Evolutionary conservation across 1,140 invertebrate genomes (phyloP).

Genomic region (Drosophila simulans): DNA sequence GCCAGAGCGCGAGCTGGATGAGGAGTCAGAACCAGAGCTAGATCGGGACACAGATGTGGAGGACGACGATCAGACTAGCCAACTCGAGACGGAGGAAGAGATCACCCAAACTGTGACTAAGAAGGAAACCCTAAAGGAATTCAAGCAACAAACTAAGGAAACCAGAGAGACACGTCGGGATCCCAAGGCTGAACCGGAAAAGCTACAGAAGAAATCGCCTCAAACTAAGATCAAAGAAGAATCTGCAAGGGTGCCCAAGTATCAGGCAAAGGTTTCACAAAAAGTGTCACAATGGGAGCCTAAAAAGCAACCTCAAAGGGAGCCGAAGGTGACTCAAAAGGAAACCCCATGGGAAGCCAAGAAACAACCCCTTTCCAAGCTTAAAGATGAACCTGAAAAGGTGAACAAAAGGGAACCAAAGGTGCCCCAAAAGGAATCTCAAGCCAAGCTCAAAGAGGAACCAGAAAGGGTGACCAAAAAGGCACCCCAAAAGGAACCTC

Average conservation of each 20-base stretch:
- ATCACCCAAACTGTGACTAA: background rate
- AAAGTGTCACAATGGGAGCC: slow-evolving; percentile 17
- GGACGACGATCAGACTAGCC: background rate
- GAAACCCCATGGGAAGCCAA: slow-evolving; percentile 4
- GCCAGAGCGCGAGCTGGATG: slow-evolving; percentile 37
- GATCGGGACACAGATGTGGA: slow-evolving; percentile 50
- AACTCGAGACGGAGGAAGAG: slow-evolving; percentile 21
- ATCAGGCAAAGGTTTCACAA: slow-evolving; percentile 7
- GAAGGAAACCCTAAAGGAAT: slow-evolving; percentile 10
- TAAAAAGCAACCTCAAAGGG: slow-evolving; percentile 15
- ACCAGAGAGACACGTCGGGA: slow-evolving; percentile 13
- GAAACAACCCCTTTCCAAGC: slow-evolving; percentile 1
- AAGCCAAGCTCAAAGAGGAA: slow-evolving; percentile 6
- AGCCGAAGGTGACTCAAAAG: background rate
- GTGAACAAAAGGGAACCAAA: slow-evolving; percentile 1
- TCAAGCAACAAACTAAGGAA: slow-evolving; percentile 11
- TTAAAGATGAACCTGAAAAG: slow-evolving; percentile 13
- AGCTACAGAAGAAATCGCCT: background rate
- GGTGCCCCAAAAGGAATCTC: background rate
- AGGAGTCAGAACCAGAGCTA: slow-evolving; percentile 51
- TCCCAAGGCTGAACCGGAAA: slow-evolving; percentile 15
- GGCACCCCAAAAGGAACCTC: background rate
- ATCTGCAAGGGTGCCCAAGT: slow-evolving; percentile 3
- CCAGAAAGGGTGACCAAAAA: background rate
- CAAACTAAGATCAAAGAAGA: slow-evolving; percentile 14